Evolutionary conservation across 2,113 vertebrate species (phyloP).

Genomic region (Nothocercus nigrocapillus): DNA sequence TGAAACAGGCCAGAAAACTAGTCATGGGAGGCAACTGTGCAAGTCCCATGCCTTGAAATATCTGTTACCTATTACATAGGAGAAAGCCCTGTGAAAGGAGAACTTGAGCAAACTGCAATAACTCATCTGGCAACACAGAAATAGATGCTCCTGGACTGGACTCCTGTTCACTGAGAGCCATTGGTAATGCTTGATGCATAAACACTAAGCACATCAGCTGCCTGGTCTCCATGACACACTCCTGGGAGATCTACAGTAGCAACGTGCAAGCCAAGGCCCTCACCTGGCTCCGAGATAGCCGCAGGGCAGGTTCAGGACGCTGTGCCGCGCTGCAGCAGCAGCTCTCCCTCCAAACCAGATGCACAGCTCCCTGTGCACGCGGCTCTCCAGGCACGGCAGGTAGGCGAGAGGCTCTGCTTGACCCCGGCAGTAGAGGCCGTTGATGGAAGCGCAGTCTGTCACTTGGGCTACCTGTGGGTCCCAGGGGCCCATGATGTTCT

Average conservation of each 20-base stretch:
- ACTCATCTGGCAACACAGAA: not conserved
- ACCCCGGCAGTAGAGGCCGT: conserved; percentile 13
- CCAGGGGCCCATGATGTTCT: conserved; percentile 44
- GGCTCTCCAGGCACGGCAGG: conserved; percentile 13
- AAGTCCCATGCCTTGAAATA: not conserved
- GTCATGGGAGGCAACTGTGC: not conserved
- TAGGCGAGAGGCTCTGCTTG: not conserved
- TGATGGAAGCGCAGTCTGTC: not conserved
- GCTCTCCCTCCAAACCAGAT: conserved; percentile 79
- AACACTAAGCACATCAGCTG: not conserved
- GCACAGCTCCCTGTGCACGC: conserved; percentile 71
- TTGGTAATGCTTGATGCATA: not conserved
- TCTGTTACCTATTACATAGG: not conserved
- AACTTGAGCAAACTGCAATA: not conserved
- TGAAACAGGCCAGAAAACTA: not conserved
- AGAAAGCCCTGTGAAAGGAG: not conserved
- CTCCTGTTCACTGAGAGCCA: not conserved
- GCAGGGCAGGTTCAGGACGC: not conserved
- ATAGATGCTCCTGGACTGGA: not conserved
- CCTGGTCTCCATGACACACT: not conserved
- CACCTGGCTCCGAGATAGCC: not conserved
- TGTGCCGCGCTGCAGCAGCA: not conserved
- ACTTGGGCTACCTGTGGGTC: conserved; percentile 19
- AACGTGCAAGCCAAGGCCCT: not conserved
- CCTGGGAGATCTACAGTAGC: not conserved